phyloP scores from a whole-genome alignment of 2,888 invertebrate species.

The Isoperla grammatica region DNA sequence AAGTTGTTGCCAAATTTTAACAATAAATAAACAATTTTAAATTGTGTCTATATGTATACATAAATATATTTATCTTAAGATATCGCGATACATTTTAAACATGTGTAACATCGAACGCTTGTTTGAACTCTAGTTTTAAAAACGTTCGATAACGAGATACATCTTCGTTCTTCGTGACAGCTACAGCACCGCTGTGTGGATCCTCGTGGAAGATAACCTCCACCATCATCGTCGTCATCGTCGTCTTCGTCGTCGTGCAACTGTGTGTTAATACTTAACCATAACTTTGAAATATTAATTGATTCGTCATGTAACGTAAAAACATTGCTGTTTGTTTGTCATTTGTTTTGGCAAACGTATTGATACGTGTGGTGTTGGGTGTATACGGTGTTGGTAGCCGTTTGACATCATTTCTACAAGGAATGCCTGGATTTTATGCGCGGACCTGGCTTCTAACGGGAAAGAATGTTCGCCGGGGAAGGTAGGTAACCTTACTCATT shows the following conservation, averaged over 20 bases:
- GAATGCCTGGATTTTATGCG: slow-evolving; percentile 4
- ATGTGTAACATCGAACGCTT: too few species aligned
- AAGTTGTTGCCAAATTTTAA: too few species aligned
- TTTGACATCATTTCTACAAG: slow-evolving; percentile 1
- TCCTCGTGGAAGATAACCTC: not conserved
- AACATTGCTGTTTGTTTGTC: not conserved
- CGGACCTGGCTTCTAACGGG: not conserved
- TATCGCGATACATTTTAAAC: too few species aligned
- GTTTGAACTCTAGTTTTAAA: too few species aligned
- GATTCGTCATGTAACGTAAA: not conserved
- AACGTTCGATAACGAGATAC: too few species aligned
- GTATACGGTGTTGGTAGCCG: not conserved
- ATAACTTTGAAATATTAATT: too few species aligned
- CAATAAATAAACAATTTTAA: too few species aligned
- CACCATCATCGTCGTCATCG: not conserved
- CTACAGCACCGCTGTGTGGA: too few species aligned
- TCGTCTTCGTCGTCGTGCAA: not conserved
- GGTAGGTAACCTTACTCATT: not conserved
- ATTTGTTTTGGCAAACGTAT: not conserved
- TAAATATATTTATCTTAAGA: too few species aligned
- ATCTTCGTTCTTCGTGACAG: too few species aligned
- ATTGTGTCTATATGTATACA: too few species aligned
- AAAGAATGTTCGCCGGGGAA: not conserved
- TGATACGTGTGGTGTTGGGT: not conserved
- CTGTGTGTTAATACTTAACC: too few species aligned